phyloP scores from a whole-genome alignment of 2,797 vertebrate species.

The Leptoclinus maculatus region DNA sequence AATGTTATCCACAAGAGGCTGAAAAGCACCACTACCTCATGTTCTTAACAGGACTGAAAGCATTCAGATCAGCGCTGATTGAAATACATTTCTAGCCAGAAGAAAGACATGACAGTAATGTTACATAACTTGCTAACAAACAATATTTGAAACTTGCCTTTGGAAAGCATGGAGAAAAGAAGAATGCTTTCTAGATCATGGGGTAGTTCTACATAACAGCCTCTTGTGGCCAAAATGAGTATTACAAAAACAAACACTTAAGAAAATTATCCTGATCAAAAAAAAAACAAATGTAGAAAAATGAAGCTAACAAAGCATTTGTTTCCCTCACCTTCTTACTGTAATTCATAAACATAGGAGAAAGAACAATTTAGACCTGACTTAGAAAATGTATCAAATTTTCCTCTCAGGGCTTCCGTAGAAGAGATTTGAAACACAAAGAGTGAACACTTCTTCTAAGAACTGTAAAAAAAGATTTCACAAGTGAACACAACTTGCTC shows the following conservation, averaged over 20 bases:
- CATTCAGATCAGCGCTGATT: no score
- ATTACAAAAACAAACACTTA: background rate
- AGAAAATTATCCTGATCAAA: no score
- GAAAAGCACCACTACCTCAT: background rate
- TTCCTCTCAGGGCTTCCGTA: background rate
- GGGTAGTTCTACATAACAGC: no score
- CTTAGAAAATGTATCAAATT: background rate
- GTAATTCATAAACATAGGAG: background rate
- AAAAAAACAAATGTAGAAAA: no score
- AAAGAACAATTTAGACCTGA: background rate
- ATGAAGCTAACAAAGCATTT: background rate
- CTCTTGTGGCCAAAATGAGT: no score
- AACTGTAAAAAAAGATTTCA: background rate
- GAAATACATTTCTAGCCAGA: background rate
- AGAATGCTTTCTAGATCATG: no score
- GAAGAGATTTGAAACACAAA: background rate
- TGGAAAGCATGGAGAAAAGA: no score
- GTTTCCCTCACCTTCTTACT: no score
- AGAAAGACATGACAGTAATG: background rate
- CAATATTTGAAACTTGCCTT: no score
- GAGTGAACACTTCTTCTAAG: background rate
- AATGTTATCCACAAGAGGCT: background rate
- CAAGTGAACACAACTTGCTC: background rate
- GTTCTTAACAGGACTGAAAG: no score
- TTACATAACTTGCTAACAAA: background rate